Base-by-base conservation (phyloP, 2,888 invertebrate species). In the Amaurobius ferox region DNA sequence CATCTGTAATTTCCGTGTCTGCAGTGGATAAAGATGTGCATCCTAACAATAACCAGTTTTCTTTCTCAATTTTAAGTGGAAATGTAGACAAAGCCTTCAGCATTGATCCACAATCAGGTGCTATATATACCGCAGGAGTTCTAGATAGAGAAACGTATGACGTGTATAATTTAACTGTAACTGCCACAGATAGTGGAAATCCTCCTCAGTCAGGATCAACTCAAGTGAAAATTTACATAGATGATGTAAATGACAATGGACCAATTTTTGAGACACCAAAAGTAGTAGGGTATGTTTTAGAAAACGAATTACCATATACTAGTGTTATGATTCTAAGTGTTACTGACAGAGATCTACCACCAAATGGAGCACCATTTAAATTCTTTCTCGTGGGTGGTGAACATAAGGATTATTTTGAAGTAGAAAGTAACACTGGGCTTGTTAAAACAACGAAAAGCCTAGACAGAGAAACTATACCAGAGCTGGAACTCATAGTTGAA, bases 201-300 rank as follows among this genome's bases (percentile, higher is more conserved):
- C 97, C 97, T 1, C 96, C 97, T 0, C 96, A 97, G 92, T 97
- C 97, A 66, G 98, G 97, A n/a, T 96, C 96, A 0, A 94, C 97
- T 0, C 94, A 94, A 0, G 95, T 98, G 0, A 94, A 94, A 90
- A 95, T 98, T 74, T 93, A 94, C 29, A 91, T 98, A 0, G 93
- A 94, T 9, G 98, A 98, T 91, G 94, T 97, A n/a, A 98, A 98
- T 90, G 98, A 98, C 90, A 98, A 98, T 90, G 96, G 96, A 0
- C 98, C 98, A 0, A 92, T 94, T 40, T 96, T 98, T 90, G 95
- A 95, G 88, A 93, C 94, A 0, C 92, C 93, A 0, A 94, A 94
- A 88, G 93, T 95, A 26, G 91, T 94, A 61, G 97, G 96, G 0
- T 94, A 94, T 88, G 94, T 98, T 0, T 93, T 94, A 79, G 98